Evolutionary conservation across 2,113 vertebrate genomes (phyloP).

Genomic region (Caranx ignobilis): DNA sequence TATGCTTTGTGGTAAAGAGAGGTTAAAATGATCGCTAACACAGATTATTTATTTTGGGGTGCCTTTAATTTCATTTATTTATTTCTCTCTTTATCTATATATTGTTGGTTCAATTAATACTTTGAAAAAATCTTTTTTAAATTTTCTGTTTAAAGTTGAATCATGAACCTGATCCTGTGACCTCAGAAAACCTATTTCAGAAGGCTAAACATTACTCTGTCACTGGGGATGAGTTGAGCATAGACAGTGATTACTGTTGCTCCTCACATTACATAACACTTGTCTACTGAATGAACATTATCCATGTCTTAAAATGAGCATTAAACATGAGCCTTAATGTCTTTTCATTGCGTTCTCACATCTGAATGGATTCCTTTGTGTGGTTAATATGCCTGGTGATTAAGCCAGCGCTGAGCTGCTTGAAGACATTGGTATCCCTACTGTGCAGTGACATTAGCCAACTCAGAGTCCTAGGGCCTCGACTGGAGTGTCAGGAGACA

Average conservation of each 20-base stretch:
- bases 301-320: constrained; percentile 57
- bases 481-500: constrained; percentile 18
- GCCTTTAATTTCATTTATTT: too few relatives aligned
- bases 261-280: constrained; percentile 21
- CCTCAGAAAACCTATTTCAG: neutral
- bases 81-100: too few relatives aligned
- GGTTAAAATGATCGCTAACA: too few relatives aligned
- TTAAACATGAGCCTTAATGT: constrained; percentile 72
- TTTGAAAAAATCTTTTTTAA: too few relatives aligned
- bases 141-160: too few relatives aligned
- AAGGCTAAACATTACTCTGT: too few relatives aligned
- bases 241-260: neutral
- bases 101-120: too few relatives aligned
- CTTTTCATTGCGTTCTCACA: constrained; percentile 56
- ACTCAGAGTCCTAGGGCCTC: constrained; percentile 50
- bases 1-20: too few relatives aligned
- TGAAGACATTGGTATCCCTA: constrained; percentile 51
- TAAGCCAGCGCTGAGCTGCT: constrained; percentile 52
- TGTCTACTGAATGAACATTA: constrained; percentile 47
- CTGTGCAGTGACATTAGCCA: constrained; percentile 71
- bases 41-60: too few relatives aligned
- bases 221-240: too few relatives aligned
- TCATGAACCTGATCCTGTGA: neutral
- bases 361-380: constrained; percentile 51
- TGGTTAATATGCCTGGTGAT: constrained; percentile 67